Conservation (phyloP, 2,888 invertebrate genomes). For the Melipona bicolor region DNA sequence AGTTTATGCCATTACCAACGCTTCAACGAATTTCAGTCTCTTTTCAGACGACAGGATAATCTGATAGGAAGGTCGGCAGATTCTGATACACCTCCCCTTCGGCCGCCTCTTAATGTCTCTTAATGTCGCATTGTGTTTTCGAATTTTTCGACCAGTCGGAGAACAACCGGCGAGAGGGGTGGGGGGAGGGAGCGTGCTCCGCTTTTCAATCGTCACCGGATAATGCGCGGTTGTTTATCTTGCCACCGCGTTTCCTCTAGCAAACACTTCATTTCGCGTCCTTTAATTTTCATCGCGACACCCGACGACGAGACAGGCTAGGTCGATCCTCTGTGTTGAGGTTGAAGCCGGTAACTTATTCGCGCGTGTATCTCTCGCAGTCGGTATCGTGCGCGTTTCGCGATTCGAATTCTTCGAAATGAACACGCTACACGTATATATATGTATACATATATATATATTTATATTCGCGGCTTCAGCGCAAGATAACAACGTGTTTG, state of each 20-base stretch:
- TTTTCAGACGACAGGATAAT: conserved; percentile 61
- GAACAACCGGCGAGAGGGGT: conserved; percentile 9
- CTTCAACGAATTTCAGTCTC: conserved; percentile 75
- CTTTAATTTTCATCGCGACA: conserved; percentile 9
- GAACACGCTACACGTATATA: neutral
- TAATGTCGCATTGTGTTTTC: conserved; percentile 20
- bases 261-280: conserved; percentile 23
- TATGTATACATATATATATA: neutral
- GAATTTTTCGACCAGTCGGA: conserved; percentile 31
- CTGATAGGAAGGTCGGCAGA: conserved; percentile 50
- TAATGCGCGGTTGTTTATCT: conserved; percentile 17
- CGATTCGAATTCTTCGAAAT: conserved; percentile 13
- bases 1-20: conserved; percentile 78
- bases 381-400: neutral
- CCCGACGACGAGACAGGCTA: neutral
- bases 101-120: too few species aligned
- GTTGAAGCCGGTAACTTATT: conserved; percentile 2
- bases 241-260: neutral
- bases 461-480: neutral
- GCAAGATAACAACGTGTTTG: conserved; percentile 51
- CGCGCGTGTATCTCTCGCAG: neutral
- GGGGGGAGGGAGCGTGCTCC: too few species aligned
- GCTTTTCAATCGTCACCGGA: conserved; percentile 19
- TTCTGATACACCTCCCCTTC: conserved; percentile 16
- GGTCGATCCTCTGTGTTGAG: neutral